Evolutionary conservation across 2,888 invertebrate species (phyloP).

Genomic region (Heliconius aoede): DNA sequence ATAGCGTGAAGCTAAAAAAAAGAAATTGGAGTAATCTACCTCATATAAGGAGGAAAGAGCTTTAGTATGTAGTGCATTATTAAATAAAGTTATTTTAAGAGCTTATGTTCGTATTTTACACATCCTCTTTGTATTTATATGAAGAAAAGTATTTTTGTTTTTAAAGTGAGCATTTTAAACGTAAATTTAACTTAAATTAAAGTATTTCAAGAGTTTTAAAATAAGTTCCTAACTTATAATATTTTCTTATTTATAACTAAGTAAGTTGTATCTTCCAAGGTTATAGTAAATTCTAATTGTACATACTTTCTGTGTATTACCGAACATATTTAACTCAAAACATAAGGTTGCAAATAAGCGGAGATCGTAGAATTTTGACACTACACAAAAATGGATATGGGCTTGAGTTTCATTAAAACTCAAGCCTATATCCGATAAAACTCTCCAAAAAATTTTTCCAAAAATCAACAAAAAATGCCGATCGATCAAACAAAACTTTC

Average conservation of each 20-base stretch:
- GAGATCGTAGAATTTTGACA: not conserved
- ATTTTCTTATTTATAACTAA: not conserved
- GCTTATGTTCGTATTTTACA: not conserved
- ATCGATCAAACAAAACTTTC: slow-evolving; percentile 3
- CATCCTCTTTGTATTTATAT: not conserved
- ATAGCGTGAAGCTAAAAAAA: not conserved
- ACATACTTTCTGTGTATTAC: not conserved
- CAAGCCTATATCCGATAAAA: not conserved
- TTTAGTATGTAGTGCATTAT: slow-evolving; percentile 1
- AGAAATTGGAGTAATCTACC: not conserved
- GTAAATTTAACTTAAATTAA: not conserved
- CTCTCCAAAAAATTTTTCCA: not conserved
- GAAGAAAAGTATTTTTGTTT: not conserved
- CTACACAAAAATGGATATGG: not conserved
- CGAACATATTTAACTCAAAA: not conserved
- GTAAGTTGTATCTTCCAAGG: not conserved
- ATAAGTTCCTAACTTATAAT: not conserved
- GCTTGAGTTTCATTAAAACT: not conserved
- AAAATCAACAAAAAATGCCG: not conserved
- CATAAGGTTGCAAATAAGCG: too few relatives aligned
- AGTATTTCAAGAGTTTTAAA: not conserved
- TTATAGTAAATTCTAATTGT: not conserved
- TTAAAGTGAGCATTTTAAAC: not conserved
- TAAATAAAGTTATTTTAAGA: slow-evolving; percentile 7
- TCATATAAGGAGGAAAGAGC: not conserved